phyloP scores from a whole-genome alignment of 2,797 vertebrate species.

The Rhabdophis nuchalis region DNA sequence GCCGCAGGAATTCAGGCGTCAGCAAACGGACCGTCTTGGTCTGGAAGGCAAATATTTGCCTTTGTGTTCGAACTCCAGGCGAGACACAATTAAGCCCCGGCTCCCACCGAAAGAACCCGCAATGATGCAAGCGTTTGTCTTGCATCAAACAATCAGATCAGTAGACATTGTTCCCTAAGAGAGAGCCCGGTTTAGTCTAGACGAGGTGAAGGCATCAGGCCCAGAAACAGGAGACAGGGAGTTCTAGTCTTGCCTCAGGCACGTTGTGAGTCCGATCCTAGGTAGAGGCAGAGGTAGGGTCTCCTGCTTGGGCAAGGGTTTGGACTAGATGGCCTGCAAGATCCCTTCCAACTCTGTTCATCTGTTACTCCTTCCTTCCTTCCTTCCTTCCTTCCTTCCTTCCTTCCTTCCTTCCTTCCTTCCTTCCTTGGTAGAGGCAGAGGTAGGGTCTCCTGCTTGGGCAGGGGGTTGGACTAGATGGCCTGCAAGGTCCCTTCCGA shows the following conservation, averaged over 20 bases:
- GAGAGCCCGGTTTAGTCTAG: not conserved
- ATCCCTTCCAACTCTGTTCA: no score
- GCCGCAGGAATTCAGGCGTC: not conserved
- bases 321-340: no score
- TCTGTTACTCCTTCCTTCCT: no score
- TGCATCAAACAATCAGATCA: not conserved
- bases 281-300: no score
- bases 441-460: no score
- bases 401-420: no score
- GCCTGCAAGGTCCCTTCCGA: no score
- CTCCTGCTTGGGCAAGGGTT: no score
- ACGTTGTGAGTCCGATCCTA: no score
- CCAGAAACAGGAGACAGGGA: fast-evolving
- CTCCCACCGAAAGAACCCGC: not conserved
- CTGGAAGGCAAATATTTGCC: not conserved
- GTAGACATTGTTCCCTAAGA: not conserved
- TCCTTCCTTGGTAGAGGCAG: no score
- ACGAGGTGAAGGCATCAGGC: not conserved
- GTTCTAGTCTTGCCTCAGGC: not conserved
- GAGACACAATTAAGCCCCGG: not conserved
- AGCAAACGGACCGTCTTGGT: not conserved
- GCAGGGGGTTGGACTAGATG: no score
- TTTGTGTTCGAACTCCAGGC: not conserved
- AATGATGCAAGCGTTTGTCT: not conserved
- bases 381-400: no score